Base-by-base conservation (phyloP, 2,113 vertebrate species). In the Gobiocypris rarus region DNA sequence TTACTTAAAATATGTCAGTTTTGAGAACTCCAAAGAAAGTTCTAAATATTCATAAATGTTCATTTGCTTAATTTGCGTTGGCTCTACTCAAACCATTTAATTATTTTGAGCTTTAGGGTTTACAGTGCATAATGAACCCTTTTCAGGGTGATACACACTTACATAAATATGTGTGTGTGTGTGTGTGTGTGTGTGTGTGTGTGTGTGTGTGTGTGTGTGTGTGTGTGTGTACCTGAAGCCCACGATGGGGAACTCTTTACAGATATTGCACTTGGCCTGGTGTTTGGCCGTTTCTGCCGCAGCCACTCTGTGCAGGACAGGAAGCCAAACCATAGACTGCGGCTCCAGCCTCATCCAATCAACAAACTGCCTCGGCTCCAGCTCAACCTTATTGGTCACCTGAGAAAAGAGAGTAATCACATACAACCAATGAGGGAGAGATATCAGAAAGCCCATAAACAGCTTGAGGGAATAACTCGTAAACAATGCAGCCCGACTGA, bases 231-330 rank as follows among this genome's bases (percentile, higher is more conserved):
- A 99, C 97, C 97, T 97, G 91, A 99, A 99, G 67, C 98, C 98
- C 10, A 99, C 97, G 41, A 99, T 99, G 0, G 98, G 98, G 91
- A 96, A 99, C 85, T 99, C 98, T 88, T 99, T 99, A 90, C 97
- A 99, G 94, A 99, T 99, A 93, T 98, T 99, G 89, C 98, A 99
- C 86, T 99, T 99, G 87, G 98, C 98, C 89, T 99, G 98, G 92
- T 99, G 98, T 80, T 99, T 99, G 8, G 97, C 97, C 0, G 97
- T 99, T 92, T 99, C 98, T 0, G 97, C 96, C 2, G 98, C 97
- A 38, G 97, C 98, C 76, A 99, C 98, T 0, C 98, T 92, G 88
- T 99, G 97, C 70, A 99, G 93, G 77, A 99, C 97, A 0, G 98
- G 97, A 17, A 99, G 93, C 98, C 98, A 99, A 6, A 99, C 98